phyloP scores from a whole-genome alignment of 2,888 invertebrate species.

The Coenonympha arcania region DNA sequence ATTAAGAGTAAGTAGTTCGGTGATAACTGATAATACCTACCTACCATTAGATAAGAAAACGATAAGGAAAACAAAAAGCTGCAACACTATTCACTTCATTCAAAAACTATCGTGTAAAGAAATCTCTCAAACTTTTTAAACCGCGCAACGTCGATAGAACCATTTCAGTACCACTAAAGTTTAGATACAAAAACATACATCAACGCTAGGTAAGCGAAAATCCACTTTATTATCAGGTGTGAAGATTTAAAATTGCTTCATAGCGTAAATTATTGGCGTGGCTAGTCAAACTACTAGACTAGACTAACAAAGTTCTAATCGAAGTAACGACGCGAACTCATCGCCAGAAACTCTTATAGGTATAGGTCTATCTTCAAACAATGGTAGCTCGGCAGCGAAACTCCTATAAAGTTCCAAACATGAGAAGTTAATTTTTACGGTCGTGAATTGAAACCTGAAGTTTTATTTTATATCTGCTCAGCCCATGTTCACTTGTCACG shows the following conservation, averaged over 20 bases:
- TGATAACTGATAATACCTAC: too few species aligned
- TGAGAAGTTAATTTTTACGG: conserved; percentile 30
- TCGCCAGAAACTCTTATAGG: conserved; percentile 51
- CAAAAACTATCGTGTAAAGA: conserved; percentile 2
- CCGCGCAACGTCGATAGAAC: conserved; percentile 2
- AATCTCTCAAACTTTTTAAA: neutral
- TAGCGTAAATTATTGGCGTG: conserved; percentile 22
- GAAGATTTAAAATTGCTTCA: conserved; percentile 14
- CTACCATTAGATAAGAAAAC: neutral
- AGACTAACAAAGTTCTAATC: conserved; percentile 48
- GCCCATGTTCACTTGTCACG: too few species aligned
- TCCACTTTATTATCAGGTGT: neutral
- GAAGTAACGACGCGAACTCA: conserved; percentile 54
- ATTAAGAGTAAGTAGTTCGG: too few species aligned
- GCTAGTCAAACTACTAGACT: conserved; percentile 33
- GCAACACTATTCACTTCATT: neutral
- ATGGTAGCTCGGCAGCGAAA: conserved; percentile 35
- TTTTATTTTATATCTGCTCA: too few species aligned
- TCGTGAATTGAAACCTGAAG: conserved; percentile 15
- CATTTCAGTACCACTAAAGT: conserved; percentile 3
- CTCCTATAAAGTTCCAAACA: conserved; percentile 34
- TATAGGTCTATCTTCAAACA: conserved; percentile 52
- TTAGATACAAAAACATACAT: neutral
- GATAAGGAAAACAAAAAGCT: neutral
- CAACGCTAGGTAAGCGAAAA: neutral